Evolutionary conservation across 2,113 vertebrate species (phyloP).

Genomic region (Columba livia): DNA sequence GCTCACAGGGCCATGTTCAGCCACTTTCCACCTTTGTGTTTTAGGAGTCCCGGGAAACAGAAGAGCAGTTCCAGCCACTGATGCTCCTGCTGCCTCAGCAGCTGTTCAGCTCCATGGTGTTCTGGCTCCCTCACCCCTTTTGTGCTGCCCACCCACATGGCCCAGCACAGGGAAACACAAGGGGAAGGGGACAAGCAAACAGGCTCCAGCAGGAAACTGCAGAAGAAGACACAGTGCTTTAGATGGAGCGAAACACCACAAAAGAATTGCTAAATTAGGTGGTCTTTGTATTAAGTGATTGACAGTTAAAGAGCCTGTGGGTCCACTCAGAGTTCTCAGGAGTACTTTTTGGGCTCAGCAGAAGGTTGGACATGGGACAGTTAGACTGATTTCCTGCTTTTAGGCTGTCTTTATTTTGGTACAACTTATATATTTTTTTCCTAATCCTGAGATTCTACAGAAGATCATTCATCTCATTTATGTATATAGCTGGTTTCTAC

Average conservation of each 20-base stretch:
- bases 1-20: not conserved
- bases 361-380: not conserved
- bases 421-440: not conserved
- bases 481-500: not conserved
- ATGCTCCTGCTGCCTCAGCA: not conserved
- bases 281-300: not conserved
- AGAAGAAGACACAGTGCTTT: not conserved
- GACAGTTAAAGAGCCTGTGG: not conserved
- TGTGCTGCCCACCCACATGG: not conserved
- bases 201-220: not conserved
- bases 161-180: fast-evolving
- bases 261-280: not conserved
- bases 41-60: not conserved
- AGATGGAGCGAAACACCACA: not conserved
- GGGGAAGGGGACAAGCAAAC: not conserved
- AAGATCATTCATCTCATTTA: not conserved
- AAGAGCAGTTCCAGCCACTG: not conserved
- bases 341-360: not conserved
- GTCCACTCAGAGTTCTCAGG: not conserved
- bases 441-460: not conserved
- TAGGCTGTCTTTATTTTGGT: not conserved
- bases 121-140: not conserved
- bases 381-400: not conserved
- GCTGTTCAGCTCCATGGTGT: not conserved
- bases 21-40: not conserved